phyloP scores from a whole-genome alignment of 2,888 invertebrate species.

The Gymnosoma rotundatum region DNA sequence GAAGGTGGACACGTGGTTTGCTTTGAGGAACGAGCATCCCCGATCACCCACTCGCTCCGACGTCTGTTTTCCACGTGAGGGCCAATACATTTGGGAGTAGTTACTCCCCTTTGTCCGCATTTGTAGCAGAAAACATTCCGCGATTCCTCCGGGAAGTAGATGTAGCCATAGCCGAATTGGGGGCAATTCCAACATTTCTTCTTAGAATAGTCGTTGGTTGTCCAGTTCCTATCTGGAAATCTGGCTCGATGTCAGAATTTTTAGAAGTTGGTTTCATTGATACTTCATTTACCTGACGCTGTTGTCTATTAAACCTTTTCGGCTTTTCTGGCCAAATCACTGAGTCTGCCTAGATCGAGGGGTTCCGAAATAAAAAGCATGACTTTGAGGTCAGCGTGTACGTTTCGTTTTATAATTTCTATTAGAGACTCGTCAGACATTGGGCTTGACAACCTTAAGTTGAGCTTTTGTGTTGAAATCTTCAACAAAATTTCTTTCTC shows the following conservation, averaged over 20 bases:
- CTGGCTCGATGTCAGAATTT: too few relatives aligned
- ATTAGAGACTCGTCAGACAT: conserved; percentile 16
- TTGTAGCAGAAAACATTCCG: not conserved
- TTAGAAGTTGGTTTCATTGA: too few relatives aligned
- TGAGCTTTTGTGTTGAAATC: conserved; percentile 9
- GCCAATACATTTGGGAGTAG: conserved; percentile 2
- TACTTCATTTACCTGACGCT: too few relatives aligned
- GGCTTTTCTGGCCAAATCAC: too few relatives aligned
- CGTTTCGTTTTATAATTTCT: conserved; percentile 28
- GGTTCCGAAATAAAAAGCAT: conserved; percentile 34
- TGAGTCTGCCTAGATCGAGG: too few relatives aligned
- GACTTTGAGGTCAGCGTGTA: not conserved
- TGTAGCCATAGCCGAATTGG: too few relatives aligned
- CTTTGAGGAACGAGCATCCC: not conserved
- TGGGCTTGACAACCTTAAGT: not conserved
- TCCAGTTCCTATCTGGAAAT: too few relatives aligned
- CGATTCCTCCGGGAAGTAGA: conserved; percentile 10
- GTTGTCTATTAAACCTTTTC: too few relatives aligned
- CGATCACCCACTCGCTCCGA: conserved; percentile 8
- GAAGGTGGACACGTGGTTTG: not conserved
- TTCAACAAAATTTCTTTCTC: conserved; percentile 14
- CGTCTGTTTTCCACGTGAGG: not conserved
- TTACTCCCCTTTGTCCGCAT: not conserved
- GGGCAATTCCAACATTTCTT: too few relatives aligned
- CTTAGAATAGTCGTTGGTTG: not conserved